Base-by-base conservation (phyloP, 1,140 invertebrate genomes). In the Helicoverpa armigera region DNA sequence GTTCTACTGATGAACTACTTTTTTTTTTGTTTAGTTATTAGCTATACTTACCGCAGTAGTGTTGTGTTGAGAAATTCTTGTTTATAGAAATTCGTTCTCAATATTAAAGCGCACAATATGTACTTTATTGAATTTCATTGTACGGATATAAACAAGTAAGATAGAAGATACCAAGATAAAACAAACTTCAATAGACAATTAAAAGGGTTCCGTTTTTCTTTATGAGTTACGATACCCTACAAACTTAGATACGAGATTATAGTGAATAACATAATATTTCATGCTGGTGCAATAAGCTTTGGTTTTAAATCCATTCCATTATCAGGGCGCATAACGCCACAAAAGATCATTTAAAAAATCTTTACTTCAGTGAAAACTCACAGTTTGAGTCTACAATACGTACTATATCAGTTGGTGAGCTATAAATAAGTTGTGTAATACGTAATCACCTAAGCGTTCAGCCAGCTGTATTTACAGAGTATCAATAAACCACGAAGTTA, bases 101-200 rank as follows among this genome's bases (percentile, higher is more conserved):
- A 73, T 11, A 58, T 73, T 58, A 73, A 73, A 73, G 70, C 70
- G 70, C 70, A 73, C 70, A 73, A 73, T 51, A 48, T 31, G 50
- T 73, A 53, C 18, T 4, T 73, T 58, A 43, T n/a, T 58, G 53
- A 18, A 56, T 73, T 73, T 73, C 31, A 35, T 73, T 73, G 12
- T 72, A 29, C 12, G 43, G 16, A 18, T 58, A 58, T 16, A 16
- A 69, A 18, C 2, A 11, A 18, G 10, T 16, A 67, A 18, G 31
- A 11, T 0, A 43, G 14, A 43, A 9, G 23, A 14, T 63, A 14
- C 12, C 11, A 31, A 63, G 35, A 63, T 13, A 60, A 23, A 23
- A 23, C 23, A 23, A 2, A 23, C 23, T 23, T 23, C 23, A 23
- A 23, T 23, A 23, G 2, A 23, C 16, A 56, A 14, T 16, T 58